Conservation (phyloP, 2,888 invertebrate species). For the Erpobdella octoculata region DNA sequence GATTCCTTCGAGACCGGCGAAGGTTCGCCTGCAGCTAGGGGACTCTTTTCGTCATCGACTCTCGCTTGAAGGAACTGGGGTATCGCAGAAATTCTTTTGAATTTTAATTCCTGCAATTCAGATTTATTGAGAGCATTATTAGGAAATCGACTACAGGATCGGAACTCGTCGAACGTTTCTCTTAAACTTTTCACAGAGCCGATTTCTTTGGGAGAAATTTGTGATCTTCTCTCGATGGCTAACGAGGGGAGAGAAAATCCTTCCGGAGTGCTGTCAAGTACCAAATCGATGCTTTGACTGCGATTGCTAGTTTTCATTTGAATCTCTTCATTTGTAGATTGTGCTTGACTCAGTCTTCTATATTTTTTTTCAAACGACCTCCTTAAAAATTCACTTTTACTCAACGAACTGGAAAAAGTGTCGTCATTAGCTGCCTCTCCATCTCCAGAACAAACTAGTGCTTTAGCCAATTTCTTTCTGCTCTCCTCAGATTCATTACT, state of each 20-base stretch:
- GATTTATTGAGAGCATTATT: too few species aligned
- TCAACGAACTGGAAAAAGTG: too few species aligned
- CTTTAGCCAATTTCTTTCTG: too few species aligned
- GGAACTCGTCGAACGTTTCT: neutral
- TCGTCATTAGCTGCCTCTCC: too few species aligned
- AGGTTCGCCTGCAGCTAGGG: neutral
- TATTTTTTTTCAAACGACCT: neutral
- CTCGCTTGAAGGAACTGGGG: slow-evolving; percentile 6
- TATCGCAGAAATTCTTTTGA: slow-evolving; percentile 15
- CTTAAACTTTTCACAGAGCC: neutral
- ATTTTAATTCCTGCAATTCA: too few species aligned
- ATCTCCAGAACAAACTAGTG: too few species aligned
- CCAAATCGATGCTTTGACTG: too few species aligned
- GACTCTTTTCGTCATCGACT: neutral
- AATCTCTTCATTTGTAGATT: neutral
- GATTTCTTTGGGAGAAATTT: neutral
- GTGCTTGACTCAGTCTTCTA: neutral
- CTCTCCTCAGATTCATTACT: too few species aligned
- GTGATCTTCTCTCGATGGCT: neutral
- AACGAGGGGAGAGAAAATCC: neutral
- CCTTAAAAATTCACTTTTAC: neutral
- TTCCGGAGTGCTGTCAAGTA: too few species aligned
- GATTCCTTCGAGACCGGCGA: neutral
- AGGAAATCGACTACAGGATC: too few species aligned
- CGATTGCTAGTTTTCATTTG: neutral